Conservation (phyloP, 2,888 invertebrate species). For the Microctonus brassicae region DNA sequence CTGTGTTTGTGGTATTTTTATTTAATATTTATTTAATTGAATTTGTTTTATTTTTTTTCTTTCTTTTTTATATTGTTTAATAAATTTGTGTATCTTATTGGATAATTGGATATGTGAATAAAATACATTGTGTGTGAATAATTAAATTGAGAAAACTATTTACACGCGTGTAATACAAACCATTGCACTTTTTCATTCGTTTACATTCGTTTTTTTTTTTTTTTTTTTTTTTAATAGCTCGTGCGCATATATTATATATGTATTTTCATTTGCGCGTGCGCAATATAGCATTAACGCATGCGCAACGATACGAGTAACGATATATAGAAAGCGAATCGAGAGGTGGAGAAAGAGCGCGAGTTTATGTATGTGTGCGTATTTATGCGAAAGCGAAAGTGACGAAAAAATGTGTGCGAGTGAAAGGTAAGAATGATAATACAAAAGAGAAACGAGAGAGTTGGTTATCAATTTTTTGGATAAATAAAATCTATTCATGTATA, state of each 20-base stretch:
- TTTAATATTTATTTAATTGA: too few relatives aligned
- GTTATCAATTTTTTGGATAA: slow-evolving; percentile 2
- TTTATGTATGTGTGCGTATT: background rate
- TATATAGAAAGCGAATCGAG: slow-evolving; percentile 28
- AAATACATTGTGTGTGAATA: too few relatives aligned
- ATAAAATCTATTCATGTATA: background rate
- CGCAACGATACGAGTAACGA: slow-evolving; percentile 11
- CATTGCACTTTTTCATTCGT: background rate
- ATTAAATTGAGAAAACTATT: background rate
- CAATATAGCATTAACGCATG: slow-evolving; percentile 26
- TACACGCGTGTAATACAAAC: background rate
- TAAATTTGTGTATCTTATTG: background rate
- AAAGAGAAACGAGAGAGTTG: background rate
- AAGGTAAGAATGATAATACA: background rate
- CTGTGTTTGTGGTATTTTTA: too few relatives aligned
- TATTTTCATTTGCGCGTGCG: slow-evolving; percentile 17
- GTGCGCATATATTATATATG: background rate
- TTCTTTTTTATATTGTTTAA: too few relatives aligned
- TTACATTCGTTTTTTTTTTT: background rate
- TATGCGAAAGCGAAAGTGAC: slow-evolving; percentile 31
- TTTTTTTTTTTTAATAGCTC: background rate
- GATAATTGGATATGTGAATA: background rate
- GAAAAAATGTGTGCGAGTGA: slow-evolving; percentile 13
- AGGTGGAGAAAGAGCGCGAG: slow-evolving; percentile 15
- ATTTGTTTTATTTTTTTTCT: too few relatives aligned